Evolutionary conservation across 2,888 invertebrate species (phyloP).

Genomic region (Sclerodermus sp.): DNA sequence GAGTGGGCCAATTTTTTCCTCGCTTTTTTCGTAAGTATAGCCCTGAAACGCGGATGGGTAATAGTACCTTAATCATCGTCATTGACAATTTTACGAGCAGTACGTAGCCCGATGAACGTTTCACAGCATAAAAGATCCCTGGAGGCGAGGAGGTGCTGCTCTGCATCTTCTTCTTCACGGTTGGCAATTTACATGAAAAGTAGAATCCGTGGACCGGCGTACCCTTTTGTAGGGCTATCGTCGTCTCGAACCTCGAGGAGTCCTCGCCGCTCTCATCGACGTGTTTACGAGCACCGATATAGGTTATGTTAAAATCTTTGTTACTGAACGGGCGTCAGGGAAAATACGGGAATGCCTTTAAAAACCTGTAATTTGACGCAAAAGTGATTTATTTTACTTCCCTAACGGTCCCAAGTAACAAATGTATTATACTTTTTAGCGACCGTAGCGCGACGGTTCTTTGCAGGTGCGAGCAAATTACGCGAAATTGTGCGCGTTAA

Average conservation of each 20-base stretch:
- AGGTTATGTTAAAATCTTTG: not conserved
- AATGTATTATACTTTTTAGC: too few relatives aligned
- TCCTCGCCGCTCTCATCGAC: not conserved
- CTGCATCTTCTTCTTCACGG: conserved; percentile 8
- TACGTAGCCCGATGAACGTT: conserved; percentile 23
- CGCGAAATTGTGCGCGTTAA: too few relatives aligned
- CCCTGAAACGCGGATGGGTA: conserved; percentile 25
- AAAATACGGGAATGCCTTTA: not conserved
- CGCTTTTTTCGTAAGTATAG: not conserved
- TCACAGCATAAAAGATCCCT: conserved; percentile 26
- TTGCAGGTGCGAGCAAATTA: too few relatives aligned
- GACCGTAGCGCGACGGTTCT: too few relatives aligned
- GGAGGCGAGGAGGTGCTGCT: conserved; percentile 15
- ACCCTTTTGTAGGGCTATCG: not conserved
- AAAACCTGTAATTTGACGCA: not conserved
- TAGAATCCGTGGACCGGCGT: conserved; percentile 18
- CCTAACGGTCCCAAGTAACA: not conserved
- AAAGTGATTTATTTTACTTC: not conserved
- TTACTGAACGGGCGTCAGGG: not conserved
- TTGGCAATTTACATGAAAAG: conserved; percentile 31
- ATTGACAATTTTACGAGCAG: conserved; percentile 34
- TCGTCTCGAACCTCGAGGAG: not conserved
- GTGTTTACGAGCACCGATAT: conserved; percentile 4
- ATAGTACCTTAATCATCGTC: conserved; percentile 32
- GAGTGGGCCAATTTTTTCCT: too few relatives aligned